Evolutionary conservation across 2,888 invertebrate species (phyloP).

Genomic region (Microdon myrmicae): DNA sequence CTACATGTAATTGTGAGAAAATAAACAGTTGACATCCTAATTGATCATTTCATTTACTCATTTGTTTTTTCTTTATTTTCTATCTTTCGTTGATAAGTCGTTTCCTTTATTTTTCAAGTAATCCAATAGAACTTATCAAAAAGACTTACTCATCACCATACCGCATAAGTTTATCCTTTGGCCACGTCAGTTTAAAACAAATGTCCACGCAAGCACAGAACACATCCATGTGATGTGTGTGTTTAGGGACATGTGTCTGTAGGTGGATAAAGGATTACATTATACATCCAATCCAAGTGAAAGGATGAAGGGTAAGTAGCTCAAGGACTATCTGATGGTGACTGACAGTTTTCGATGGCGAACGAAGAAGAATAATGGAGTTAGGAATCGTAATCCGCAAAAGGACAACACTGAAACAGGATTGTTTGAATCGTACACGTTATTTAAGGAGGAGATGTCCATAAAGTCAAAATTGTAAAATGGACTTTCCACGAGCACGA

Average conservation of each 20-base stretch:
- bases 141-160: slow-evolving; percentile 7
- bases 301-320: slow-evolving; percentile 27
- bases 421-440: slow-evolving; percentile 34
- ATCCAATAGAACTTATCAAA: too few species aligned
- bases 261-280: slow-evolving; percentile 25
- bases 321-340: slow-evolving; percentile 31
- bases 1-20: slow-evolving; percentile 36
- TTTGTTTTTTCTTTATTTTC: slow-evolving; percentile 6
- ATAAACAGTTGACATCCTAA: slow-evolving; percentile 28
- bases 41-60: too few species aligned
- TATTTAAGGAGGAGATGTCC: slow-evolving; percentile 16
- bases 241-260: too few species aligned
- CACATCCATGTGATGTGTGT: slow-evolving; percentile 1
- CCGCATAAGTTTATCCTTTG: slow-evolving; percentile 25
- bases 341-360: slow-evolving; percentile 36
- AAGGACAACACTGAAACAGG: slow-evolving; percentile 44
- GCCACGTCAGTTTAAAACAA: slow-evolving; percentile 31
- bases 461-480: slow-evolving; percentile 49
- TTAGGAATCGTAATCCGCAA: slow-evolving; percentile 41
- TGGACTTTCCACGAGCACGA: slow-evolving; percentile 28
- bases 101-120: too few species aligned
- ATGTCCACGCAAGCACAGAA: neutral
- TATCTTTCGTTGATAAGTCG: too few species aligned
- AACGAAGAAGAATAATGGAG: slow-evolving; percentile 25
- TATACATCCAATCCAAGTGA: slow-evolving; percentile 11